phyloP scores from a whole-genome alignment of 2,797 vertebrate genomes.

The Oreonectes daqikongensis region DNA sequence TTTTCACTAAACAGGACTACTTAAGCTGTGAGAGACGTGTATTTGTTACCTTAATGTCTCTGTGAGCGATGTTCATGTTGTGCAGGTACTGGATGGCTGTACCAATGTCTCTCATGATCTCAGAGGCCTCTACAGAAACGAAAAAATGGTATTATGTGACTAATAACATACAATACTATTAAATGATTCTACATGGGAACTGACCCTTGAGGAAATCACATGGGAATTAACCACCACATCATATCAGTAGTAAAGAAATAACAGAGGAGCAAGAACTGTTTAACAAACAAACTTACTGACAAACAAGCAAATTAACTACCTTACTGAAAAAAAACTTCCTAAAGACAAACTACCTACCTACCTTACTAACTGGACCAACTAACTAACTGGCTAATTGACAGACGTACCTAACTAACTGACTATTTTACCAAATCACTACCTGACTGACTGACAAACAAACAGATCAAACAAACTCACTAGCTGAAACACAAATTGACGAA shows the following conservation, averaged over 20 bases:
- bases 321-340: too few relatives aligned
- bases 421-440: too few relatives aligned
- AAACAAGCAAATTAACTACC: too few relatives aligned
- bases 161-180: not conserved
- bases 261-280: not conserved
- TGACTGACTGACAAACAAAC: too few relatives aligned
- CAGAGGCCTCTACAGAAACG: slow-evolving; percentile 85
- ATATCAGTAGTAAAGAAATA: not conserved
- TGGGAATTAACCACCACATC: not conserved
- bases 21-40: too few relatives aligned
- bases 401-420: too few relatives aligned
- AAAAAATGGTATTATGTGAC: not conserved
- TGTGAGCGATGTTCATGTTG: slow-evolving; percentile 90
- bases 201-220: not conserved
- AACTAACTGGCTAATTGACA: not conserved
- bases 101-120: slow-evolving; percentile 95
- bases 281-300: too few relatives aligned
- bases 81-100: slow-evolving; percentile 93
- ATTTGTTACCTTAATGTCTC: slow-evolving; percentile 91
- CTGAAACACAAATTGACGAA: too few relatives aligned
- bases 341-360: not conserved
- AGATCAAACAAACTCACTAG: too few relatives aligned
- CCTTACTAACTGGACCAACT: not conserved
- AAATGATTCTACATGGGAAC: not conserved
- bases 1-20: too few relatives aligned